phyloP scores from a whole-genome alignment of 2,113 vertebrate species.

The Drymodes brunneopygia region DNA sequence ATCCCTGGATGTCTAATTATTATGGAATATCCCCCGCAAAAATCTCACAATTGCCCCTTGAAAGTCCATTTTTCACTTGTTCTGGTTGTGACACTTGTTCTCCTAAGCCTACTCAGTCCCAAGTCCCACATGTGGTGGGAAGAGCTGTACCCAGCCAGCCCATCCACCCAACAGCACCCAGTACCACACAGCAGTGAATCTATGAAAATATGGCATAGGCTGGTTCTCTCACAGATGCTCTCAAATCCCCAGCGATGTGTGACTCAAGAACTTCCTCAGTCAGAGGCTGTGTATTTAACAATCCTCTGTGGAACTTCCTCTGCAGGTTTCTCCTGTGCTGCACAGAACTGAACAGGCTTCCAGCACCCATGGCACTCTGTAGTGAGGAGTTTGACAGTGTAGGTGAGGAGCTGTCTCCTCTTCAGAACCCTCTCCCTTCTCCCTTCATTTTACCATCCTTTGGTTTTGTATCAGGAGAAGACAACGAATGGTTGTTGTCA shows the following conservation, averaged over 20 bases:
- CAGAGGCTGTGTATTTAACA: not conserved
- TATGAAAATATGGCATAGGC: rapidly evolving
- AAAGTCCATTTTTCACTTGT: not conserved
- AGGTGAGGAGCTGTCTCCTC: not conserved
- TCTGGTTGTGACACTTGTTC: not conserved
- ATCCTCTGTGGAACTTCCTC: not conserved
- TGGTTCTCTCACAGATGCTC: not conserved
- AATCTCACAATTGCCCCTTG: not conserved
- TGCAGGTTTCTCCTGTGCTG: not conserved
- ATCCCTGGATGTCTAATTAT: not conserved
- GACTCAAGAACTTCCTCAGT: not conserved
- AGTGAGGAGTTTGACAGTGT: not conserved
- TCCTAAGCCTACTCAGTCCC: not conserved
- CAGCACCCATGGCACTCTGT: not conserved
- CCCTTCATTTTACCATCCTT: not conserved
- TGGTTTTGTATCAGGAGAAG: not conserved
- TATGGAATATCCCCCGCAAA: not conserved
- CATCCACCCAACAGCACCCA: not conserved
- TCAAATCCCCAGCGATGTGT: rapidly evolving
- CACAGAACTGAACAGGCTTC: not conserved
- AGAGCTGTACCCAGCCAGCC: not conserved
- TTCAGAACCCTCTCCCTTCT: not conserved
- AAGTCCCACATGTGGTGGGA: not conserved
- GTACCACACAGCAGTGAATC: not conserved
- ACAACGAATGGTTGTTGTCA: not conserved